Base-by-base conservation (phyloP, 2,113 vertebrate genomes). In the Hippolais icterina region DNA sequence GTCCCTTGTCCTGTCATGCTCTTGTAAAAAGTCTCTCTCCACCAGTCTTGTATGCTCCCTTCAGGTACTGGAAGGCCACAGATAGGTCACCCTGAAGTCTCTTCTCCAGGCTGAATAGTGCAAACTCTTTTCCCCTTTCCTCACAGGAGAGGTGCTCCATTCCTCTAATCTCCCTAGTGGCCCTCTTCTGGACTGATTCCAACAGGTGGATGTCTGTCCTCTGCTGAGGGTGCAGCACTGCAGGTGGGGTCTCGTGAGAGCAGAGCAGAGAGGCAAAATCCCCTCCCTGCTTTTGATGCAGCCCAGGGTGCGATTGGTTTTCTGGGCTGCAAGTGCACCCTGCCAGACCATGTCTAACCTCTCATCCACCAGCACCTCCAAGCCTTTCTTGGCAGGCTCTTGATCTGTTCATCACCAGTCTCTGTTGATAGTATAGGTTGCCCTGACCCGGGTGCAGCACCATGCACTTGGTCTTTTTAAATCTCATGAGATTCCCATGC, bases 201-300 rank as follows among this genome's bases (percentile, higher is more conserved):
- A 56, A 25, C 5, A 35, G 25, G 31, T 8, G 1, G 0, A 21
- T 35, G 4, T 41, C 41, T 24, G 5, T 42, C 25, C 31, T 22
- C 9, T 49, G 29, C 21, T 80, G 44, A 44, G 47, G 27, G 4
- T 15, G 10, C 71, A 63, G 31, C 37, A 44, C 37, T 64, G 17
- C 50, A 64, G 28, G 11, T 50, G 17, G 9, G 11, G 9, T 50
- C 50, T 65, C 37, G 13, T 4, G 13, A 65, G 37, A 59, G 13
- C 28, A n/a, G 11, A 37, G 37, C 6, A 57, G 57, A 77, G 49
- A 33, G 24, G 9, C 2, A 78, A 33, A 84, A 71, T 59, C 16
- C 25, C 24, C 20, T 46, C 44, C 31, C 17, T 31, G 25, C 37
- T 78, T 52, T 59, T 21, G 50, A 71, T 59, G 16, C 16, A 79